These are phyloP conservation scores for Cotesia typhae DNA, from an alignment of 1,140 invertebrate species.

Conservation along the genomic window DNA sequence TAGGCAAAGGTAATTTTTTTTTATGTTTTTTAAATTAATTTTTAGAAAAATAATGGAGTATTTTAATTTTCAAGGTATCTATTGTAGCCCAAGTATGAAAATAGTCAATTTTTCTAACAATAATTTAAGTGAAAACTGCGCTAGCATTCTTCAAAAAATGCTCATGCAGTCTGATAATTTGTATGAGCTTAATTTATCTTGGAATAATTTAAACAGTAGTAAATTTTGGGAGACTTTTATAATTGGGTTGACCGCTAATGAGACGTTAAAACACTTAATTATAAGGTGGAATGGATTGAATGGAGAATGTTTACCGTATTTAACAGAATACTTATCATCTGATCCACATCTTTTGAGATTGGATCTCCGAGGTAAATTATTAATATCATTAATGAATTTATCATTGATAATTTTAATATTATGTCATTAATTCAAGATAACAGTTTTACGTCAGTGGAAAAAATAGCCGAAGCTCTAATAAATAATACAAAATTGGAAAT, in stretches of 20 bases:
- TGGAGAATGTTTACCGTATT: conserved; percentile 38
- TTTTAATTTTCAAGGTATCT: conserved; percentile 34
- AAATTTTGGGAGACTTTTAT: conserved; percentile 52
- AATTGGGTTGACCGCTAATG: conserved; percentile 48
- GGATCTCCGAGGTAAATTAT: conserved; percentile 48
- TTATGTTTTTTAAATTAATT: too few species aligned
- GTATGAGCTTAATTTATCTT: conserved; percentile 61
- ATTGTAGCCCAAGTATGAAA: conserved; percentile 45
- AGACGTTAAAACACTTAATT: conserved; percentile 49
- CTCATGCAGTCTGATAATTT: conserved; percentile 51
- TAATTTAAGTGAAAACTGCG: conserved; percentile 50
- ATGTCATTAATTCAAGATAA: conserved; percentile 48
- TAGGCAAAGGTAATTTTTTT: conserved; percentile 39
- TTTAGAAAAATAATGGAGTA: too few species aligned
- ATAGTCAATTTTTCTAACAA: conserved; percentile 60
- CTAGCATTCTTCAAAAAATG: conserved; percentile 45
- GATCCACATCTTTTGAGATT: conserved; percentile 43
- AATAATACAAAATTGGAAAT: conserved; percentile 49
- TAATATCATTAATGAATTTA: background rate
- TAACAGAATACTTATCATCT: conserved; percentile 44
- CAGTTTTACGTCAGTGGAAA: conserved; percentile 46
- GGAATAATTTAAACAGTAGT: conserved; percentile 57
- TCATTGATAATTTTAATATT: background rate
- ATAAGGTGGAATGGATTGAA: conserved; percentile 60
- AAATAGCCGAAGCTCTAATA: conserved; percentile 48